Evolutionary conservation across 2,888 invertebrate species (phyloP).

Genomic region (Habroteleia sp.): DNA sequence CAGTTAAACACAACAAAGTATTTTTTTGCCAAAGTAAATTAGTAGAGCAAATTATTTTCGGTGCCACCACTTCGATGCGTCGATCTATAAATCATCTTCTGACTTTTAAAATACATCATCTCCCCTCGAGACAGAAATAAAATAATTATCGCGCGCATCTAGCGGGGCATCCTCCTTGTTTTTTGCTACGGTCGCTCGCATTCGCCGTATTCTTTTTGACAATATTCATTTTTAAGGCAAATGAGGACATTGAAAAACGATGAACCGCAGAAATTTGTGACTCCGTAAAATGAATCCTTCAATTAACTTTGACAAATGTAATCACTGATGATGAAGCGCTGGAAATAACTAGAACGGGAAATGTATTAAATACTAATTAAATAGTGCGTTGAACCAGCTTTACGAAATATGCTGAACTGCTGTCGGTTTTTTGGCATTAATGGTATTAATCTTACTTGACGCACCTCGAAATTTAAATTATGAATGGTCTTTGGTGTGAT

Average conservation of each 20-base stretch:
- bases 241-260: slow-evolving; percentile 61
- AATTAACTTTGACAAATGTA: slow-evolving; percentile 61
- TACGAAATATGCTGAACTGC: slow-evolving; percentile 2
- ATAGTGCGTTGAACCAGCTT: slow-evolving; percentile 39
- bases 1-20: slow-evolving; percentile 3
- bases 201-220: slow-evolving; percentile 29
- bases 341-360: slow-evolving; percentile 27
- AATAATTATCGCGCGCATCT: slow-evolving; percentile 63
- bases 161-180: slow-evolving; percentile 48
- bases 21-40: slow-evolving; percentile 51
- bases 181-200: slow-evolving; percentile 11
- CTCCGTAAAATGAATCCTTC: slow-evolving; percentile 52
- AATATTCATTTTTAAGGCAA: slow-evolving; percentile 59
- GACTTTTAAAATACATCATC: slow-evolving; percentile 62
- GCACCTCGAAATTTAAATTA: slow-evolving; percentile 37
- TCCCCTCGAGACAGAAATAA: slow-evolving; percentile 61
- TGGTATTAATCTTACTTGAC: slow-evolving; percentile 38
- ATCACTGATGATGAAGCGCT: slow-evolving; percentile 41
- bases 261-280: slow-evolving; percentile 36
- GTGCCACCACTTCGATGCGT: slow-evolving; percentile 26
- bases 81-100: slow-evolving; percentile 61
- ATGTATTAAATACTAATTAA: slow-evolving; percentile 49
- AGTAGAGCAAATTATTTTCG: slow-evolving; percentile 61
- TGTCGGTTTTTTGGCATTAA: slow-evolving; percentile 19
- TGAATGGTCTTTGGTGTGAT: slow-evolving; percentile 32